Conservation (phyloP, 2,113 vertebrate species). For the Cheilinus undulatus region DNA sequence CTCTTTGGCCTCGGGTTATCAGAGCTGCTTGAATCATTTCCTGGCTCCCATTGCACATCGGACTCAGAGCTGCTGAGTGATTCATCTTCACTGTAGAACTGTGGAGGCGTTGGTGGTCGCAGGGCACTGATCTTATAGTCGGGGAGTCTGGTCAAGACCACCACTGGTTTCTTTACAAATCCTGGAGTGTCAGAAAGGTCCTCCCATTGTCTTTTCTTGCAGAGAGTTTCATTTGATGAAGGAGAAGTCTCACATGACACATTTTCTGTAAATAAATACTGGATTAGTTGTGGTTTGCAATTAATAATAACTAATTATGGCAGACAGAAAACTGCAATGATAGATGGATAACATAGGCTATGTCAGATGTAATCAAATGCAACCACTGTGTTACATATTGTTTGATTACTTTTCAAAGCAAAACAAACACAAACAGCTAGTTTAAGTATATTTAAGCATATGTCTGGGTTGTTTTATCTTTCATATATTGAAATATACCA, state of each 20-base stretch:
- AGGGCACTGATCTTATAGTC: conserved; percentile 58
- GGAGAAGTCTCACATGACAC: conserved; percentile 10
- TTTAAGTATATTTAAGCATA: too few relatives aligned
- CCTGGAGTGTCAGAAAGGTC: conserved; percentile 3
- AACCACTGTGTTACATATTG: too few relatives aligned
- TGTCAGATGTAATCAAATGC: too few relatives aligned
- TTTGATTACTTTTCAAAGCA: too few relatives aligned
- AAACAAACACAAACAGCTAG: too few relatives aligned
- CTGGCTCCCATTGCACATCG: conserved; percentile 52
- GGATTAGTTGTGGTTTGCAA: neutral
- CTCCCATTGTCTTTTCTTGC: conserved; percentile 7
- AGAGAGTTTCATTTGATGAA: conserved; percentile 20
- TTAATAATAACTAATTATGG: neutral
- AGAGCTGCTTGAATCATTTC: conserved; percentile 55
- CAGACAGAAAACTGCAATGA: neutral
- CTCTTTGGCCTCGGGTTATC: conserved; percentile 20
- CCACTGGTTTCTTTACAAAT: conserved; percentile 48
- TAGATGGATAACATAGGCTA: neutral
- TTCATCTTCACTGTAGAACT: conserved; percentile 67
- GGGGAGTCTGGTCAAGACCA: conserved; percentile 67
- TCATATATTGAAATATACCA: too few relatives aligned
- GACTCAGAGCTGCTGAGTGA: conserved; percentile 56
- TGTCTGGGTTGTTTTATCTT: too few relatives aligned
- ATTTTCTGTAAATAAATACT: conserved; percentile 36
- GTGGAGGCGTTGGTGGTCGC: conserved; percentile 51